Evolutionary conservation across 2,888 invertebrate species (phyloP), one percentile per base, ranked within the genome.

Genomic region (Ophion slaviceki): DNA sequence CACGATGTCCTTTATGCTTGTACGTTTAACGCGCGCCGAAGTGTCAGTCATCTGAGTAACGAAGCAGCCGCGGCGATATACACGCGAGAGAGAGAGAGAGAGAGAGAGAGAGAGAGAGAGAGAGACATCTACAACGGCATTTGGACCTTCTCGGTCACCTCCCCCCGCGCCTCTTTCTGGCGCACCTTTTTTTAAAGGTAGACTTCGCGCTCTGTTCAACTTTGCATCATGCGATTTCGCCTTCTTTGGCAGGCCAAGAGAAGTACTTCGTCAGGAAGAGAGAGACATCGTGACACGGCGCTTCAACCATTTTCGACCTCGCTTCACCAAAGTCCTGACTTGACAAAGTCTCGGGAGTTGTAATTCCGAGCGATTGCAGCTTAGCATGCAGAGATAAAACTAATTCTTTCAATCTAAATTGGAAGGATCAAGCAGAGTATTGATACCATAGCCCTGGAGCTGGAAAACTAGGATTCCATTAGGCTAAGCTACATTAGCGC

Each of bases 11-110:
- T 87, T 88, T 85, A 85, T 86, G 85, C 86, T 86, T 85, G 85
- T 85, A 88, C 80, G 86, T 80, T 82, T 77, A 82, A 80, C 80
- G 82, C 79, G 80, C 78, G 78, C 86, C 84, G 79, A 85, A 82
- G 87, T 88, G 87, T 86, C 88, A 87, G 85, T 88, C 87, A 87
- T 86, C 81, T 80, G 79, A 82, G 85, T 87, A 85, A 87, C 87
- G 86, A 87, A 86, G 84, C 83, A 86, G 82, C 72, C 77, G 84
- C 72, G 59, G 70, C 57, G 40, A 47, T 68, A 75, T 67, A 80
- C 20, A 24, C 61, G 17, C 32, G 24, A 64, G 79, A 79, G 47
- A 45, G 32, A 32, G 32, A 32, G 32, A 32, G 32, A 32, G 32
- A 3, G 32, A 3, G 32, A 3, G 45, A 45, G 45, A 7, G 45